Percentiles rank a stretch among this genome's conserved stretches.
phyloP scores from a whole-genome alignment of 1,140 invertebrate genomes.

The Stegodyphus dumicola region DNA sequence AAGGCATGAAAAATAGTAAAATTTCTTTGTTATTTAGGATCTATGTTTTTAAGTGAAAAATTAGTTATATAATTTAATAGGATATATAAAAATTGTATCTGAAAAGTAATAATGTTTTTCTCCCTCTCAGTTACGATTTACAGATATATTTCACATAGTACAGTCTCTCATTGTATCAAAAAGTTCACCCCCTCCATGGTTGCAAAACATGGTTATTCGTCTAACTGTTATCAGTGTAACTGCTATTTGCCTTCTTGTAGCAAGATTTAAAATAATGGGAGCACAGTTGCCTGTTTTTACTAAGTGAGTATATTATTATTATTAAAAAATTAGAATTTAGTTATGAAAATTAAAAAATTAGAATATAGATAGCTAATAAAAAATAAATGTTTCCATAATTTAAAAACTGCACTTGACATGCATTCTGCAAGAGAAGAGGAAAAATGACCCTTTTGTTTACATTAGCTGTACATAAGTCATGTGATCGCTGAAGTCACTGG shows the following conservation, averaged over 20 bases:
- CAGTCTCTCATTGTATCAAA: conserved; percentile 67
- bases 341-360: too few relatives aligned
- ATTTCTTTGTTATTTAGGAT: neutral
- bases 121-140: conserved; percentile 33
- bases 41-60: too few relatives aligned
- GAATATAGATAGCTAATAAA: too few relatives aligned
- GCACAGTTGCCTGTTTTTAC: conserved; percentile 96
- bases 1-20: neutral
- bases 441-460: too few relatives aligned
- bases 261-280: conserved; percentile 92
- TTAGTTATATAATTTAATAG: too few relatives aligned
- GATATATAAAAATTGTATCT: too few relatives aligned
- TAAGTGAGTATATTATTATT: conserved; percentile 71
- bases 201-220: conserved; percentile 80
- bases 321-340: too few relatives aligned
- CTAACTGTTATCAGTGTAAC: conserved; percentile 80
- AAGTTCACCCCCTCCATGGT: conserved; percentile 76
- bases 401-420: too few relatives aligned
- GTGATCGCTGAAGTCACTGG: too few relatives aligned
- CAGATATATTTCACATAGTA: conserved; percentile 31
- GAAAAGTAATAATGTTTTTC: conserved; percentile 4
- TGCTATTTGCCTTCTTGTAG: conserved; percentile 84
- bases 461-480: too few relatives aligned
- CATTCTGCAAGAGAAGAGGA: too few relatives aligned
- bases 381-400: too few relatives aligned